A percentile compares a stretch with the other conserved stretches of the same genome.
These are phyloP conservation scores for Petroica traversi DNA, from an alignment of 2,113 vertebrate species.

Conservation along the genomic window DNA sequence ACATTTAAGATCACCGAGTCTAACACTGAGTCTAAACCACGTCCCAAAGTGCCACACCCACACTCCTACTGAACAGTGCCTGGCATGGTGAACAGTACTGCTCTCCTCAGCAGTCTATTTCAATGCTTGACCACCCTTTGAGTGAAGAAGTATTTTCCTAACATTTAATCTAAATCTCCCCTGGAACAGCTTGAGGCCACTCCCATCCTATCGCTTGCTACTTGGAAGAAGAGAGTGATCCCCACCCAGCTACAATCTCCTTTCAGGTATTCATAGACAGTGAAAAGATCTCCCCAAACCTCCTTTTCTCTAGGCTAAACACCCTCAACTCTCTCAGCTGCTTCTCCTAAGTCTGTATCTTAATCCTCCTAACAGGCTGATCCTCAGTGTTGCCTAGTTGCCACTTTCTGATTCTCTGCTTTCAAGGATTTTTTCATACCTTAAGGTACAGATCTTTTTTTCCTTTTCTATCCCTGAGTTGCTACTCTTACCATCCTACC, in stretches of 20 bases:
- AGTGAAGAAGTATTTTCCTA: neutral
- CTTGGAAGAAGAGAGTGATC: neutral
- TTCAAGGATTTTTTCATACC: neutral
- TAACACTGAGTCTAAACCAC: neutral
- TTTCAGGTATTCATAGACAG: neutral
- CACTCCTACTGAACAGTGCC: neutral
- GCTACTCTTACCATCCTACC: neutral
- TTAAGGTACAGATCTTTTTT: neutral
- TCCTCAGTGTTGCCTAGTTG: neutral
- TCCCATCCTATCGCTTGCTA: neutral
- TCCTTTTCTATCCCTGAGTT: neutral
- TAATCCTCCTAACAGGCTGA: neutral
- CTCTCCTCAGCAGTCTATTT: neutral
- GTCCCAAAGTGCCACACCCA: neutral
- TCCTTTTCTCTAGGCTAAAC: neutral
- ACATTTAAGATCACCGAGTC: fast-evolving
- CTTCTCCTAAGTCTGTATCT: neutral
- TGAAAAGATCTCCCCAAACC: neutral
- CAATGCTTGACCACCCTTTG: neutral
- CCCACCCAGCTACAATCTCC: neutral
- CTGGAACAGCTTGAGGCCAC: neutral
- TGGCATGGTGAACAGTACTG: neutral
- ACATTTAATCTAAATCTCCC: neutral
- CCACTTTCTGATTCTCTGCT: neutral
- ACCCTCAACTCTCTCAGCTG: neutral